These are phyloP conservation scores for Lepidochrysops patricia DNA, from an alignment of 2,888 invertebrate species.

Conservation along the genomic window DNA sequence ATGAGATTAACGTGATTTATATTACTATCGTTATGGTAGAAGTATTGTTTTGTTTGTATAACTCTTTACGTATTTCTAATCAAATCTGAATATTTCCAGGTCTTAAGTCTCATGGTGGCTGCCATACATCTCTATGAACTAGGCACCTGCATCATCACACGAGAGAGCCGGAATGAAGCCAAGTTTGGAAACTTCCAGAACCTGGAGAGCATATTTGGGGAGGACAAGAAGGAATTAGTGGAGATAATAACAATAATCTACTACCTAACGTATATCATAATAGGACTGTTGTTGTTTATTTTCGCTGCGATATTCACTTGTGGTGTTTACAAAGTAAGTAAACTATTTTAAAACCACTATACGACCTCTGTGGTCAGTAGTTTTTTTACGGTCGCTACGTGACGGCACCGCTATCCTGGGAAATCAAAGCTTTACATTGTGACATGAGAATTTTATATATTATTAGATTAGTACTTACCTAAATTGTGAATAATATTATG, in stretches of 20 bases:
- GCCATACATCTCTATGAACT: conserved; percentile 51
- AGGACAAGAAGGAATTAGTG: conserved; percentile 43
- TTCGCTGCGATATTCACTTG: conserved; percentile 49
- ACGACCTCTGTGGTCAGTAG: too few relatives aligned
- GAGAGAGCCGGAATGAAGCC: conserved; percentile 39
- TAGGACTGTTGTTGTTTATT: conserved; percentile 48
- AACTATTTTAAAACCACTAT: too few relatives aligned
- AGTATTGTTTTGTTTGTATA: too few relatives aligned
- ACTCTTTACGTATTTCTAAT: conserved; percentile 11
- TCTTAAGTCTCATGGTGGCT: conserved; percentile 51
- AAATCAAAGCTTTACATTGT: too few relatives aligned
- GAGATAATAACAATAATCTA: conserved; percentile 45
- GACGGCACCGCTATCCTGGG: too few relatives aligned
- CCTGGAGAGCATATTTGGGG: conserved; percentile 53
- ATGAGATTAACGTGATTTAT: too few relatives aligned
- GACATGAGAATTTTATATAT: too few relatives aligned
- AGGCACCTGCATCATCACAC: conserved; percentile 43
- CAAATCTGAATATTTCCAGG: conserved; percentile 38
- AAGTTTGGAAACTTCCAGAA: conserved; percentile 54
- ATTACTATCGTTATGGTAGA: too few relatives aligned
- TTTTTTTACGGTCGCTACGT: too few relatives aligned
- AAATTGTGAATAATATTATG: too few relatives aligned
- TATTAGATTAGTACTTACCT: too few relatives aligned
- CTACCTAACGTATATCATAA: conserved; percentile 44
- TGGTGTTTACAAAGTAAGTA: conserved; percentile 55